Evolutionary conservation across 2,797 vertebrate species (phyloP).

Genomic region (Graptemys geographica): DNA sequence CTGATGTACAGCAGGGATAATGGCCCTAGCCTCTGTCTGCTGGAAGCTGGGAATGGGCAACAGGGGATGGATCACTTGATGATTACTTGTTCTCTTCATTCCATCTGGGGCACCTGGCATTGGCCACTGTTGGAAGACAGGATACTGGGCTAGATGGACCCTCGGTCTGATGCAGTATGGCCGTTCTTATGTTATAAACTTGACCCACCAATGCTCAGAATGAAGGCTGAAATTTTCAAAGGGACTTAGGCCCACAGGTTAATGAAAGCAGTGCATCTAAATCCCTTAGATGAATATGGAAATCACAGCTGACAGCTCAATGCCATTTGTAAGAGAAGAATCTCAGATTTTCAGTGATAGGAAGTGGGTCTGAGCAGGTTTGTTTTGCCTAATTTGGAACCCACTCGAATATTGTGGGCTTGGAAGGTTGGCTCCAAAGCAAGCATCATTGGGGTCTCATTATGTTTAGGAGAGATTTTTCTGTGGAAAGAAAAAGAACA

Average conservation of each 20-base stretch:
- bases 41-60: no score
- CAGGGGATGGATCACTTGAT: no score
- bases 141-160: no score
- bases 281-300: not conserved
- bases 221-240: not conserved
- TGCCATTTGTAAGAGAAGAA: accelerated
- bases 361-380: accelerated
- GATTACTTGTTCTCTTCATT: no score
- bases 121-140: no score
- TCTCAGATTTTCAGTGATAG: accelerated
- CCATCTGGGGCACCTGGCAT: no score
- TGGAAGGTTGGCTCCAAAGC: accelerated
- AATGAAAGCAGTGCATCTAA: accelerated
- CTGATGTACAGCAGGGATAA: not conserved
- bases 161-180: no score
- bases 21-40: no score
- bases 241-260: not conserved
- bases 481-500: slow-evolving; percentile 21
- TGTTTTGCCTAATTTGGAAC: accelerated
- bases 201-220: not conserved
- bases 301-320: accelerated
- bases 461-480: not conserved
- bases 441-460: not conserved
- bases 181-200: not conserved
- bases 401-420: not conserved